Evolutionary conservation across 53 echinoderm and acorn worm genomes (phyloP), one percentile per base, ranked within the genome.

Genomic region (Holothuria leucospilota): DNA sequence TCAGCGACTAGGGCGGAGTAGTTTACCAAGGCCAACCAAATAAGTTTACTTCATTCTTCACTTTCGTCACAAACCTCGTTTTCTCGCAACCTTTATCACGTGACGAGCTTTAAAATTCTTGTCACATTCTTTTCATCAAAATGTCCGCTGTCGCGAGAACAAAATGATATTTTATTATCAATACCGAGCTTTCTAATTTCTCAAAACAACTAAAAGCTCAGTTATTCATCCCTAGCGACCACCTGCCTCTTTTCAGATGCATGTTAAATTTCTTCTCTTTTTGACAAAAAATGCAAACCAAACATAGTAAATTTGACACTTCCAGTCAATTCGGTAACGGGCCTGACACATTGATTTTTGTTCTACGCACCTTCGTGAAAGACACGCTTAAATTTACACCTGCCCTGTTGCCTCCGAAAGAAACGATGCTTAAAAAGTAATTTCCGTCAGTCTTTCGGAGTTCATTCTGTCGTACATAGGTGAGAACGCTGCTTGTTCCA

Each of bases 341-440:
- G 59, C 59, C 59, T 80, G 59, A 80, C 80, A 80, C 80, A 80
- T 80, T 80, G 80, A 80, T 80, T 80, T 80, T 80, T 80, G 80
- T 80, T 38, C 59, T 34, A 61, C 28, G 80, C 80, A 80, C 80
- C 80, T 80, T 38, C 34, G 28, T 80, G 80, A 80, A 80, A 80
- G 80, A 58, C 80, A 80, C 59, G 80, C 80, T 60, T 80, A 59
- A 59, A 53, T 58, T 80, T 80, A 80, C 80, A 80, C 80, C 80
- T 80, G 80, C 80, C 80, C 27, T 34, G 60, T 61, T 80, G 80
- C 80, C 80, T 53, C 80, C 56, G 80, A 60, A 61, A 61, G 80
- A 80, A 80, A 80, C 80, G 80, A 80, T 80, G 80, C 80, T 80
- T 80, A 80, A 80, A 80, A 80, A 80, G 28, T 80, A 80, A 80